Evolutionary conservation across 1,140 invertebrate species (phyloP).

Genomic region (Heliconius congener): DNA sequence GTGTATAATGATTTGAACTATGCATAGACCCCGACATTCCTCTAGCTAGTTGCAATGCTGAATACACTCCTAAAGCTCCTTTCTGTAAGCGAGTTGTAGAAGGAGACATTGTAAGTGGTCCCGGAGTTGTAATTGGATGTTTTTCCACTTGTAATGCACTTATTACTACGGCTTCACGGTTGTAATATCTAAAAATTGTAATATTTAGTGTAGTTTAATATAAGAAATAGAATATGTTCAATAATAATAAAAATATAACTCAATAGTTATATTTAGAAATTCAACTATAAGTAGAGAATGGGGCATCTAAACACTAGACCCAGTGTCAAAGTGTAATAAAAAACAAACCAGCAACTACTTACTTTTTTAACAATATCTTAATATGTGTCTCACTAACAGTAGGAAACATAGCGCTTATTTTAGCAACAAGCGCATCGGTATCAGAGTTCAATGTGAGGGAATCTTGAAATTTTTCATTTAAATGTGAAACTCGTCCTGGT

Average conservation of each 20-base stretch:
- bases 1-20: conserved; percentile 66
- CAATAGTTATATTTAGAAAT: background rate
- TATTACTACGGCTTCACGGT: conserved; percentile 94
- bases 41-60: conserved; percentile 67
- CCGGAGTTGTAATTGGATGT: conserved; percentile 93
- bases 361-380: conserved; percentile 93
- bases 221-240: background rate
- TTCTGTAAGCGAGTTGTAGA: conserved; percentile 80
- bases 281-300: too few species aligned
- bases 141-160: conserved; percentile 96
- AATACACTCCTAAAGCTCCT: conserved; percentile 62
- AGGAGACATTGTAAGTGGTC: conserved; percentile 87
- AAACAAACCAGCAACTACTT: conserved; percentile 68
- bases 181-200: conserved; percentile 82
- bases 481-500: conserved; percentile 73
- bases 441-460: conserved; percentile 84
- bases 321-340: background rate
- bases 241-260: too few species aligned
- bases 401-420: conserved; percentile 95
- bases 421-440: conserved; percentile 87
- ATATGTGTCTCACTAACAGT: conserved; percentile 94
- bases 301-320: too few species aligned
- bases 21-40: conserved; percentile 64
- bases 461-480: conserved; percentile 85
- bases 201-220: background rate